Base-by-base conservation (phyloP, 2,888 invertebrate species). In the Anoplius nigerrimus region DNA sequence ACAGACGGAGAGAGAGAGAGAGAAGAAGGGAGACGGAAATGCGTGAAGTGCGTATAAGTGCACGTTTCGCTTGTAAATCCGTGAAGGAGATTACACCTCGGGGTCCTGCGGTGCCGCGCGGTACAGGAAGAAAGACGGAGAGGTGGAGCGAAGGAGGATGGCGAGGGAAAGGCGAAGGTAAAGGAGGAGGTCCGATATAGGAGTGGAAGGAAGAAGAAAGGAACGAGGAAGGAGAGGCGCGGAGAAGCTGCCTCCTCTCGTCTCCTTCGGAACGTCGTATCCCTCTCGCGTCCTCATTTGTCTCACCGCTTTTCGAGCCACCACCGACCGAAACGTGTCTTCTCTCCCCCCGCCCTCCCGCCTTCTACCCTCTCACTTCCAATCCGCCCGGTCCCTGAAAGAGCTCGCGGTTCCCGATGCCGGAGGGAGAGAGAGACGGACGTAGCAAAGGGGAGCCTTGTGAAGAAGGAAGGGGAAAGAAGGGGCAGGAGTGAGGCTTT, bases 41-140 rank as follows among this genome's bases (percentile, higher is more conserved):
- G 74, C 67, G 71, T 63, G 60, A 78, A 81, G 78, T 72, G 79
- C 79, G 79, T 82, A 74, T 78, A 75, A 78, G 76, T 81, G 75
- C 74, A 74, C 62, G 78, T 75, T 80, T 75, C 71, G 76, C 64
- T 58, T 62, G 67, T 72, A 66, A 78, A 79, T 75, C 75, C 76
- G 75, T 76, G 71, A 66, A 76, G 71, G 71, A 81, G 78, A 83
- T 83, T 82, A 75, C 81, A 81, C 80, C 75, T 79, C 70, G 69
- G 65, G 66, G 34, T 34, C 71, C 69, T 71, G 69, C 73, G 76
- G 74, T 72, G 72, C 61, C 63, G 65, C 62, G 65, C 72, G 27
- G 34, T 34, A 65, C 62, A 62, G 59, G 51, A 56, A 34, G 34
- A n/a, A n/a, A 20, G n/a, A 15, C 21, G 4, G 43, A 43, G 21